Conservation (phyloP, 2,797 vertebrate genomes). For the Gobionotothen gibberifrons region DNA sequence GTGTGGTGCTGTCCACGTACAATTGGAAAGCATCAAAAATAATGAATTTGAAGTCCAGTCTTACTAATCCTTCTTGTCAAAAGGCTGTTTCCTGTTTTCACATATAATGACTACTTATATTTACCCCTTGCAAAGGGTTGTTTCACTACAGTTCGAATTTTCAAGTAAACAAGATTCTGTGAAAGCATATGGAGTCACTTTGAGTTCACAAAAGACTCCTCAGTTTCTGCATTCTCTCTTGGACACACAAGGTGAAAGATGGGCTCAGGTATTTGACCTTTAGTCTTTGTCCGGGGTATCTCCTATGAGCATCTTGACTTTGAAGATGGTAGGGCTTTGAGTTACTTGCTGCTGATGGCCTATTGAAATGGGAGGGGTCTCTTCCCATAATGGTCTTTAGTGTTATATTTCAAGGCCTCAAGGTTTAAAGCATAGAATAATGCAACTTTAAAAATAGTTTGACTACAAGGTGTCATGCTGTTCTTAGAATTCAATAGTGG, state of each 20-base stretch:
- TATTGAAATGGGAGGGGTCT: constrained; percentile 2
- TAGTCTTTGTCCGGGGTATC: constrained; percentile 46
- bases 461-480: constrained; percentile 10
- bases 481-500: not conserved
- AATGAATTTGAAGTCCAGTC: constrained; percentile 17
- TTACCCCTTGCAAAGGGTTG: not conserved
- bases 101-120: not conserved
- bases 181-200: constrained; percentile 26
- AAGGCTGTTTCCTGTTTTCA: not conserved
- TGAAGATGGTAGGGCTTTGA: constrained; percentile 28
- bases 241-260: constrained; percentile 26
- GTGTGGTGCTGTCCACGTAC: too few species aligned
- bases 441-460: not conserved
- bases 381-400: constrained; percentile 7
- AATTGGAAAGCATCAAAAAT: constrained; percentile 26
- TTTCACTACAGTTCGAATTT: not conserved
- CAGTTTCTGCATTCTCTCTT: not conserved
- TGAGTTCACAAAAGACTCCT: not conserved
- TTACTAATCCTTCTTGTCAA: constrained; percentile 8
- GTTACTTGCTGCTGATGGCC: constrained; percentile 21
- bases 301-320: constrained; percentile 42
- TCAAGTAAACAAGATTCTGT: constrained; percentile 4
- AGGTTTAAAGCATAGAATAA: constrained; percentile 18
- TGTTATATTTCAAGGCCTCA: not conserved
- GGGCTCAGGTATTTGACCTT: constrained; percentile 59